These are phyloP conservation scores for Sardina pilchardus DNA, from an alignment of 2,113 vertebrate species.

Conservation along the genomic window DNA sequence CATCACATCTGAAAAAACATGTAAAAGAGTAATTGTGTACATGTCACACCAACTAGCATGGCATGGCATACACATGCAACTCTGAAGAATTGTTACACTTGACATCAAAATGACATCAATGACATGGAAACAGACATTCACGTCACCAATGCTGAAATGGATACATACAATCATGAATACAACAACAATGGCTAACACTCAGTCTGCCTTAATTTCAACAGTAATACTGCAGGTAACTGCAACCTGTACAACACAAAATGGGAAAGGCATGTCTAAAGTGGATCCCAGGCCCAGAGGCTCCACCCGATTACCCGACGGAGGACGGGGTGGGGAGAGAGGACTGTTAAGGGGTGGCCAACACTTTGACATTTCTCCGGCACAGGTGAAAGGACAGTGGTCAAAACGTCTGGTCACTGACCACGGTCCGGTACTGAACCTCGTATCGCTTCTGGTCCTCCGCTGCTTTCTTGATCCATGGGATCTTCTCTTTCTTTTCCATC, in stretches of 20 bases:
- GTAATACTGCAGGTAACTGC: not conserved
- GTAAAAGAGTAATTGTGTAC: not conserved
- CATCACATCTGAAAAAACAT: not conserved
- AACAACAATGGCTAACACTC: not conserved
- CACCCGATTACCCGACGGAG: not conserved
- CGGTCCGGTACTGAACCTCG: slow-evolving; percentile 72
- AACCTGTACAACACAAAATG: not conserved
- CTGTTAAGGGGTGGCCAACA: slow-evolving; percentile 47
- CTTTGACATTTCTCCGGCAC: slow-evolving; percentile 55
- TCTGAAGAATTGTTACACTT: not conserved
- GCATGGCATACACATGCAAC: not conserved
- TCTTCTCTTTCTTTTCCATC: slow-evolving; percentile 83
- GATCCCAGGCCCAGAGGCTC: not conserved
- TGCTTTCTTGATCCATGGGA: slow-evolving; percentile 80
- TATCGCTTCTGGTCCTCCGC: slow-evolving; percentile 82
- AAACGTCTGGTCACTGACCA: slow-evolving; percentile 66
- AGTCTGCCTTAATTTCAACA: not conserved
- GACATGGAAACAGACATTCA: not conserved
- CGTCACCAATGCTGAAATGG: not conserved
- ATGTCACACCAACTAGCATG: not conserved
- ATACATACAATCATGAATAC: not conserved
- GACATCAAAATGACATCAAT: not conserved
- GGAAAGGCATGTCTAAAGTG: not conserved
- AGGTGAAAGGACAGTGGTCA: slow-evolving; percentile 58
- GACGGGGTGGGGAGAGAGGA: not conserved